Percentiles rank a stretch among this genome's conserved stretches.
phyloP scores from a whole-genome alignment of 2,113 vertebrate genomes.

The Oxygymnocypris stewartii region DNA sequence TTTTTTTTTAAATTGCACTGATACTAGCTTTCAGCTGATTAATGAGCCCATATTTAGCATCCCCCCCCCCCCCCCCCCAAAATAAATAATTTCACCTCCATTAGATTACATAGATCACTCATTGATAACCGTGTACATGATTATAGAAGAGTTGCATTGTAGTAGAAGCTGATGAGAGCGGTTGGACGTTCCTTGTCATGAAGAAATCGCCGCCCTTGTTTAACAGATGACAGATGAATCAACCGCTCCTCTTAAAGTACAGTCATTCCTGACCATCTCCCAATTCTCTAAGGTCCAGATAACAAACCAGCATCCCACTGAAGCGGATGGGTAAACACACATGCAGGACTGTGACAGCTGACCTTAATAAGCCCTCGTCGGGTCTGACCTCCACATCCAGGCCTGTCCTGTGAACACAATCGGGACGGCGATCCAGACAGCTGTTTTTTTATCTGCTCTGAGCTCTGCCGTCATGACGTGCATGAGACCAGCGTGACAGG shows the following conservation, averaged over 20 bases:
- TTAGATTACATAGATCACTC: background rate
- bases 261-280: constrained; percentile 1
- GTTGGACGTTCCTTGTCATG: background rate
- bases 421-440: constrained; percentile 19
- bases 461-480: background rate
- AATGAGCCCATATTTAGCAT: background rate
- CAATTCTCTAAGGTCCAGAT: constrained; percentile 2
- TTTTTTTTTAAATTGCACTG: background rate
- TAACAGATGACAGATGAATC: background rate
- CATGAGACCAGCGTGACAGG: constrained; percentile 26
- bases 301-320: constrained; percentile 3
- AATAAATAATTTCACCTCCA: background rate
- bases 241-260: background rate
- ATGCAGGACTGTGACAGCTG: constrained; percentile 14
- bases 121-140: background rate
- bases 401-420: constrained; percentile 34
- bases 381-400: constrained; percentile 36
- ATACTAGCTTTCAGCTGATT: background rate
- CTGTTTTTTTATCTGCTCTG: constrained; percentile 36
- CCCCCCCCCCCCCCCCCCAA: too few species aligned
- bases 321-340: constrained; percentile 11
- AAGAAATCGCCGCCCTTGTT: too few species aligned
- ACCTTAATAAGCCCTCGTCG: constrained; percentile 44
- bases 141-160: background rate
- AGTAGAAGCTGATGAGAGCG: background rate